These are phyloP conservation scores for Nannoperca australis DNA, from an alignment of 2,797 vertebrate species.

Conservation along the genomic window DNA sequence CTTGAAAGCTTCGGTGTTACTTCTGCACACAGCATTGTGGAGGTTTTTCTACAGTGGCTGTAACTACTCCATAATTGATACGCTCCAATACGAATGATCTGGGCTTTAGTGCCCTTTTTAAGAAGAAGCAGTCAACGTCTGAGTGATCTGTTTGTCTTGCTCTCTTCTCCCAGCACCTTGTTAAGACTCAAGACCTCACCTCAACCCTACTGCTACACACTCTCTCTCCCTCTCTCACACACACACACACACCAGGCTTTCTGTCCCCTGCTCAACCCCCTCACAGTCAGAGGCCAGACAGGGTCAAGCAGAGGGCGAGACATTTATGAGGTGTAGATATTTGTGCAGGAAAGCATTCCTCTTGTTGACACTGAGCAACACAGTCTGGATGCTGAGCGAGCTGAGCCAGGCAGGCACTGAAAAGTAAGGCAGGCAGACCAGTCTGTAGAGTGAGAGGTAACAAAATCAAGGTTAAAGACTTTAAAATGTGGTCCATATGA, in stretches of 20 bases:
- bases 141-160: constrained; percentile 68
- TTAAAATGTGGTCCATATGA: constrained; percentile 17
- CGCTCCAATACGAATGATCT: constrained; percentile 27
- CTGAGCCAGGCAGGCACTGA: constrained; percentile 58
- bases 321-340: constrained; percentile 87
- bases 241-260: constrained; percentile 56
- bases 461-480: constrained; percentile 37
- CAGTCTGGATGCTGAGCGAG: constrained; percentile 74
- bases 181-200: constrained; percentile 68
- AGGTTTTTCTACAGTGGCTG: constrained; percentile 12
- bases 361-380: constrained; percentile 76
- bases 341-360: constrained; percentile 82
- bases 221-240: neutral
- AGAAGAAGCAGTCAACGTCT: constrained; percentile 45
- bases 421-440: constrained; percentile 36
- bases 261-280: constrained; percentile 70
- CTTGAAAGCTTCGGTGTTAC: constrained; percentile 16
- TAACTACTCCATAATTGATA: constrained; percentile 35
- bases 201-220: constrained; percentile 41
- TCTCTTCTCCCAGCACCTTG: constrained; percentile 72
- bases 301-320: constrained; percentile 82
- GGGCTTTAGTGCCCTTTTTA: constrained; percentile 38
- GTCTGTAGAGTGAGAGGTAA: constrained; percentile 51
- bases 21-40: neutral
- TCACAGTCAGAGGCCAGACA: constrained; percentile 78